Conservation (phyloP, 2,888 invertebrate genomes). For the Morpho deidamia region DNA sequence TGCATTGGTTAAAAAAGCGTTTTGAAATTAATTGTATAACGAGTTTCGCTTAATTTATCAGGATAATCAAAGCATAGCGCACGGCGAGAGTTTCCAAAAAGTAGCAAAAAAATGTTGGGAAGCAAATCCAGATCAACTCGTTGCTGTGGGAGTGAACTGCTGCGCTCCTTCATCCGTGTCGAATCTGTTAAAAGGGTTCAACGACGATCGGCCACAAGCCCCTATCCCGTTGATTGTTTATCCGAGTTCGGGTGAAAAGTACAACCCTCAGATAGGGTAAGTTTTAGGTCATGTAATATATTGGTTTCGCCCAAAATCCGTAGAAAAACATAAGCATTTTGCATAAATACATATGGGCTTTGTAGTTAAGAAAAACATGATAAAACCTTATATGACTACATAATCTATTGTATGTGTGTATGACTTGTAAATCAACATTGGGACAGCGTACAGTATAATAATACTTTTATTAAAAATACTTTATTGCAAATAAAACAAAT, state of each 20-base stretch:
- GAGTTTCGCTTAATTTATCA: conserved; percentile 30
- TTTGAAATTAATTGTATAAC: no score
- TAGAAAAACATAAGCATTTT: no score
- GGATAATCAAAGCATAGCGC: conserved; percentile 81
- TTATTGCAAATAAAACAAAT: no score
- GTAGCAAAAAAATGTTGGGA: conserved; percentile 85
- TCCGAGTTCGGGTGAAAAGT: conserved; percentile 94
- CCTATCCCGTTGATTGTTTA: conserved; percentile 90
- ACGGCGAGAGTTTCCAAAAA: conserved; percentile 89
- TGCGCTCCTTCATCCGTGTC: conserved; percentile 74
- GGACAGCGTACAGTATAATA: no score
- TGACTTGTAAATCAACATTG: not conserved
- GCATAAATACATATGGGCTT: no score
- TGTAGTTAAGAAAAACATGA: no score
- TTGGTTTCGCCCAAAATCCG: no score
- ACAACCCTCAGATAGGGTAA: conserved; percentile 83
- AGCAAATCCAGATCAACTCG: conserved; percentile 81
- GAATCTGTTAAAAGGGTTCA: conserved; percentile 63
- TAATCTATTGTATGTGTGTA: no score
- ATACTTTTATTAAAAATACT: no score
- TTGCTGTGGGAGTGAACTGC: conserved; percentile 95
- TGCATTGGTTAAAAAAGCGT: no score
- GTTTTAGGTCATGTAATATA: conserved; percentile 21
- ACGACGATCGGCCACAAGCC: conserved; percentile 65
- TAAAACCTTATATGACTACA: no score